A percentile compares a stretch with the other conserved stretches of the same genome.
Conservation (phyloP, 2,797 vertebrate species). For the Dromococcyx pavoninus region DNA sequence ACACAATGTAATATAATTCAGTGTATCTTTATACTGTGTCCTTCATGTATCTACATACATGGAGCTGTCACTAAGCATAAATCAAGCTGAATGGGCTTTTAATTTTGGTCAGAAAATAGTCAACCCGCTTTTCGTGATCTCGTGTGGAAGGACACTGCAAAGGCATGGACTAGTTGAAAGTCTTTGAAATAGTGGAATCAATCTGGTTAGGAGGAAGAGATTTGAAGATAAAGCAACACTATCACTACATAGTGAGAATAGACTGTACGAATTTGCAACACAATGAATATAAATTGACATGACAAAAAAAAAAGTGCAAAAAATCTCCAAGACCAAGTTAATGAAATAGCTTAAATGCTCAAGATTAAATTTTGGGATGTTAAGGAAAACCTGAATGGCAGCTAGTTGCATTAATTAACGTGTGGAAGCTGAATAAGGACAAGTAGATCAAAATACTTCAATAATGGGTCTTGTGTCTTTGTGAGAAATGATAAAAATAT, state of each 20-base stretch:
- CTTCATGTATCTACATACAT: conserved; percentile 63
- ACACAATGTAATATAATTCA: conserved; percentile 24
- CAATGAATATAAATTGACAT: not conserved
- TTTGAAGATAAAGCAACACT: not conserved
- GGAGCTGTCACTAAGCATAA: conserved; percentile 66
- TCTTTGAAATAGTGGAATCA: not conserved
- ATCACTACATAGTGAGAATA: not conserved
- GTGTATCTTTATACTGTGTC: conserved; percentile 1
- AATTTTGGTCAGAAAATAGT: conserved; percentile 71
- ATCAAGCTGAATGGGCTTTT: conserved; percentile 69
- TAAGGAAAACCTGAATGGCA: not conserved
- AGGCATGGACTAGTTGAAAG: conserved; percentile 2
- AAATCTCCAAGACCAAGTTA: not conserved
- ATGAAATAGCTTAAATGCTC: not conserved
- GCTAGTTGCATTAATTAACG: conserved; percentile 15
- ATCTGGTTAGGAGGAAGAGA: not conserved
- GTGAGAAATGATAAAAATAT: conserved; percentile 28
- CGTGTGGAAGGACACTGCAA: conserved; percentile 54
- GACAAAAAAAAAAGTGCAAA: not conserved
- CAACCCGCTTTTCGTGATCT: conserved; percentile 10
- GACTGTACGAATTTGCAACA: not conserved
- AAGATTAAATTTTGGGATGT: not conserved
- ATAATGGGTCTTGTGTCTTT: not conserved
- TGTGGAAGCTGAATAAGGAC: not conserved
- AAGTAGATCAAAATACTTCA: conserved; percentile 20